Percentiles rank a stretch among this genome's conserved stretches.
Evolutionary conservation across 2,888 invertebrate species (phyloP).

Genomic region (Caenorhabditis afra): DNA sequence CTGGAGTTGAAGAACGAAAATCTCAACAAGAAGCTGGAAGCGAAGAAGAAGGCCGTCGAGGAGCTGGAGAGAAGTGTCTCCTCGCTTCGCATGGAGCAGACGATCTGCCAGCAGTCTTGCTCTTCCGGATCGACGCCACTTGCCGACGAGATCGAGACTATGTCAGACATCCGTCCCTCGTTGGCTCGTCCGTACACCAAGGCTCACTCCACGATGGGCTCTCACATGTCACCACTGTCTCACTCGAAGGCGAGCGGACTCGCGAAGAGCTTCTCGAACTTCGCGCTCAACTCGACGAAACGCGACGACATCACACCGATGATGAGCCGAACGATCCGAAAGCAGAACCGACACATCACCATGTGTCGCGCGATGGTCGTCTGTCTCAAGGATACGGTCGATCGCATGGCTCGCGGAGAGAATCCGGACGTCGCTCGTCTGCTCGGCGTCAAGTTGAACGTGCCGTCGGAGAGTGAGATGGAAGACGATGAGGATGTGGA

Average conservation of each 20-base stretch:
- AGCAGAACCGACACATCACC: conserved; percentile 55
- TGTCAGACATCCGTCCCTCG: conserved; percentile 55
- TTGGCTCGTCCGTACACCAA: conserved; percentile 62
- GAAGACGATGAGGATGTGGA: conserved; percentile 54
- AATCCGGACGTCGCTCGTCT: conserved; percentile 55
- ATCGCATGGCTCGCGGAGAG: conserved; percentile 53
- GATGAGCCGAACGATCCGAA: conserved; percentile 64
- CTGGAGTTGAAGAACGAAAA: conserved; percentile 65
- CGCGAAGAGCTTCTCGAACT: conserved; percentile 66
- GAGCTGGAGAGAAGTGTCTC: conserved; percentile 61
- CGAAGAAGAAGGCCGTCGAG: conserved; percentile 62
- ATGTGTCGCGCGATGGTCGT: conserved; percentile 59
- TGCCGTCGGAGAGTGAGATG: conserved; percentile 66
- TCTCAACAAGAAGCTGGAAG: conserved; percentile 64
- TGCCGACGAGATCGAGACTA: conserved; percentile 66
- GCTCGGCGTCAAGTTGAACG: conserved; percentile 55
- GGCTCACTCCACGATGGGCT: conserved; percentile 57
- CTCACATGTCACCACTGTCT: conserved; percentile 42
- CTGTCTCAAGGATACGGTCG: conserved; percentile 56
- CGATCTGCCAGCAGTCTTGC: conserved; percentile 68
- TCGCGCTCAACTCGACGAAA: conserved; percentile 59
- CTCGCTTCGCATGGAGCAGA: conserved; percentile 63
- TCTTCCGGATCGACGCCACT: conserved; percentile 71
- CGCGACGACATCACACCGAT: conserved; percentile 59
- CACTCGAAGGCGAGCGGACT: conserved; percentile 61